These are phyloP conservation scores for Triops longicaudatus DNA, from an alignment of 1,140 invertebrate genomes.

Conservation along the genomic window DNA sequence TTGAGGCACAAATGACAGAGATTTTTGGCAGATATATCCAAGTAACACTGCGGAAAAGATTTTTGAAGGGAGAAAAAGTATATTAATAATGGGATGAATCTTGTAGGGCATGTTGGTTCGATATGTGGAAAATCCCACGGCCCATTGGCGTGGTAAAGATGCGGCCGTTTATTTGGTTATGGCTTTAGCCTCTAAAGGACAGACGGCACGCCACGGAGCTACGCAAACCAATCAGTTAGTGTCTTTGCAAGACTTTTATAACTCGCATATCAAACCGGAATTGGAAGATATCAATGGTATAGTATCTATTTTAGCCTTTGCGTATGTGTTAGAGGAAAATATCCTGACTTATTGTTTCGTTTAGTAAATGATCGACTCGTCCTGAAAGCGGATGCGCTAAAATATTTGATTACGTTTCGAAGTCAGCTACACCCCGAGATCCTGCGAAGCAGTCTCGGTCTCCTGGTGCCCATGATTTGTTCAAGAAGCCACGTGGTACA, in stretches of 20 bases:
- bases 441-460: slow-evolving; percentile 61
- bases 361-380: slow-evolving; percentile 79
- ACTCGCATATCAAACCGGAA: slow-evolving; percentile 74
- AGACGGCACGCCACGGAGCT: slow-evolving; percentile 82
- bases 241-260: slow-evolving; percentile 77
- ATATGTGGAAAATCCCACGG: slow-evolving; percentile 61
- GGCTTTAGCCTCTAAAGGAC: slow-evolving; percentile 81
- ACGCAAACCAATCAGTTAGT: slow-evolving; percentile 84
- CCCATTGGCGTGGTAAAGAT: slow-evolving; percentile 90
- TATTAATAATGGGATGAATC: slow-evolving; percentile 15
- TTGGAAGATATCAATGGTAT: slow-evolving; percentile 62
- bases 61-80: slow-evolving; percentile 34
- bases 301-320: slow-evolving; percentile 24
- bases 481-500: slow-evolving; percentile 76
- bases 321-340: slow-evolving; percentile 25
- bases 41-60: slow-evolving; percentile 36
- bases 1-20: slow-evolving; percentile 84
- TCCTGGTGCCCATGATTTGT: slow-evolving; percentile 63
- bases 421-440: slow-evolving; percentile 73
- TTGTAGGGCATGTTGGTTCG: slow-evolving; percentile 64
- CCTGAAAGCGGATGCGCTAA: slow-evolving; percentile 89
- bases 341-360: slow-evolving; percentile 37
- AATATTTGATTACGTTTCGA: slow-evolving; percentile 92
- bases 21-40: slow-evolving; percentile 85
- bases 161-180: slow-evolving; percentile 92